These are phyloP conservation scores for Cinclus cinclus DNA, from an alignment of 2,113 vertebrate species.

Conservation along the genomic window DNA sequence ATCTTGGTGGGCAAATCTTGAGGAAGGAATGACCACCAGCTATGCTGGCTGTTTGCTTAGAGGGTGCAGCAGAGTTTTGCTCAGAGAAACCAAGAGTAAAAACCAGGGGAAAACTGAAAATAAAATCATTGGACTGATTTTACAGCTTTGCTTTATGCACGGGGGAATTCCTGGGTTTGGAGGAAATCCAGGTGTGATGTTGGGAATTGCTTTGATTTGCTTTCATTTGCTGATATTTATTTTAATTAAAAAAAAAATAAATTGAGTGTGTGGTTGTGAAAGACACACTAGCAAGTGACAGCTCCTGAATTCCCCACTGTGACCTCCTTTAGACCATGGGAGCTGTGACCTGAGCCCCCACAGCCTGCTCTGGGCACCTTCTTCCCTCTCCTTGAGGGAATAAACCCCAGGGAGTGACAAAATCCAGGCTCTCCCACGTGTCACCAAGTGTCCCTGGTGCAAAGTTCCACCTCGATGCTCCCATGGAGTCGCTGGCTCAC, in stretches of 20 bases:
- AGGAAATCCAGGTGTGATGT: not conserved
- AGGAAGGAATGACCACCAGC: not conserved
- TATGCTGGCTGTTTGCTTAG: not conserved
- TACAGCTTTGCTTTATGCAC: not conserved
- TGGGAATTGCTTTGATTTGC: not conserved
- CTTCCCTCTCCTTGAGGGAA: not conserved
- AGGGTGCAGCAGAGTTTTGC: not conserved
- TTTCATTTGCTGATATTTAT: not conserved
- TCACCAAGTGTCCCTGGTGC: not conserved
- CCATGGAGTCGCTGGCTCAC: not conserved
- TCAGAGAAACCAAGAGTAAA: not conserved
- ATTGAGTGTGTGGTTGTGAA: fast-evolving
- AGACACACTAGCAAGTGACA: not conserved
- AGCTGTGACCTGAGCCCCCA: fast-evolving
- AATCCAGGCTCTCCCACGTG: fast-evolving
- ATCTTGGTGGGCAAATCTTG: not conserved
- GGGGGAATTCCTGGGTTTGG: fast-evolving
- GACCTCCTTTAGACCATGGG: fast-evolving
- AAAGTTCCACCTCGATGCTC: not conserved
- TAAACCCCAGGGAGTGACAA: not conserved
- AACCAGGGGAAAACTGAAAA: not conserved
- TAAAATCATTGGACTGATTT: not conserved
- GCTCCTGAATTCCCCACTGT: not conserved
- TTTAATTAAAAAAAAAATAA: too few relatives aligned
- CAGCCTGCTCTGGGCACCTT: too few relatives aligned